Base-by-base conservation (phyloP, 2,113 vertebrate species). In the Gambusia holbrooki region DNA sequence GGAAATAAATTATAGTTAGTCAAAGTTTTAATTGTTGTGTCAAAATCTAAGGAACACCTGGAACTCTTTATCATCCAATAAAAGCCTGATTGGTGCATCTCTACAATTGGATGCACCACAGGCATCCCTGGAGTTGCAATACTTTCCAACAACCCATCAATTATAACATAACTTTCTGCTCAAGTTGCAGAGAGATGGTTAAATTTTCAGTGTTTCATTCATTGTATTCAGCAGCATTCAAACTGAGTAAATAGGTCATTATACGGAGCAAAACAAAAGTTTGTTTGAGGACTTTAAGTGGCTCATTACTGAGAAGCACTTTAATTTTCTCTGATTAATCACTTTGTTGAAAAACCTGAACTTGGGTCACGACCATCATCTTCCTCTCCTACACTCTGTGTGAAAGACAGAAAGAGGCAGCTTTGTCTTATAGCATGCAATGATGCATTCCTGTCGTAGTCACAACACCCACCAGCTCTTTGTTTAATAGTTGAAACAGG, bases 401-500 rank as follows among this genome's bases (percentile, higher is more conserved):
- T 80, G 66, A 69, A 40, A 86, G 61, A 58, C 22, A 58, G 10
- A 27, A 12, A 75, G 35, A 81, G 54, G 72, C 70, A 74, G 62
- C 37, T 62, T 35, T 66, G n/a, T 82, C 42, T 73, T 72, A 65
- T 66, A 78, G 64, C 73, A 62, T 80, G 62, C 73, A 80, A 32
- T 79, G 72, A 82, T 80, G 71, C 73, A 35, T 80, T 51, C 37
- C 54, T 74, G 71, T 71, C 66, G 54, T 27, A 66, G 71, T 72
- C 54, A 66, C 79, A 75, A 86, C 77, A 79, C 83, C 87, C 84
- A 86, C 86, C 72, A 69, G 71, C 76, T 80, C 66, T 73, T 84
- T 84, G 74, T 86, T 88, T 74, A 79, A 86, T 71, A 74, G 64
- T 88, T 87, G 79, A 84, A 70, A 88, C 54, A 76, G 42, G 33